Percentiles rank a stretch among this genome's conserved stretches.
phyloP scores from a whole-genome alignment of 2,113 vertebrate species.

The Amblyopsis rosae region DNA sequence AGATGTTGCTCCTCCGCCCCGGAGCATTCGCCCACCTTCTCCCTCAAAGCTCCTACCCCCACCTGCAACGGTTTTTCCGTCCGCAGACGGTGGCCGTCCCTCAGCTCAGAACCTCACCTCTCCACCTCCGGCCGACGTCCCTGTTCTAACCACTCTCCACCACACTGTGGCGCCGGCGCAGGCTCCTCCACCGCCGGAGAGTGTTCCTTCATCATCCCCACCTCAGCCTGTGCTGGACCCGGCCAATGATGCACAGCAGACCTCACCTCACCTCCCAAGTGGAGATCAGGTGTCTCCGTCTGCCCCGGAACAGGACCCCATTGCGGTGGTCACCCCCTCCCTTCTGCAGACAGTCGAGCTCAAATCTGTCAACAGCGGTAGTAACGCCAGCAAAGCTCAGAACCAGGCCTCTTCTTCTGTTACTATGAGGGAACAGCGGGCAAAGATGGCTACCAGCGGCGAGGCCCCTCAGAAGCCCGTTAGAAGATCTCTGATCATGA shows the following conservation, averaged over 20 bases:
- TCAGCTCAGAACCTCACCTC: slow-evolving; percentile 12
- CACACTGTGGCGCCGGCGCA: slow-evolving; percentile 15
- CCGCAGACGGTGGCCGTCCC: slow-evolving; percentile 6
- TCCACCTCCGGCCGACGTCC: slow-evolving; percentile 28
- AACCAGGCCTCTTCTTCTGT: slow-evolving; percentile 38
- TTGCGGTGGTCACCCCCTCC: slow-evolving; percentile 81
- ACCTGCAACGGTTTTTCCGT: neutral
- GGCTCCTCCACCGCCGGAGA: slow-evolving; percentile 17
- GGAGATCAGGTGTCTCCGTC: slow-evolving; percentile 23
- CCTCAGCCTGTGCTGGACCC: neutral
- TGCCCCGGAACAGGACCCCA: slow-evolving; percentile 73
- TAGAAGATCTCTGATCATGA: slow-evolving; percentile 76
- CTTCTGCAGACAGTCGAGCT: slow-evolving; percentile 87
- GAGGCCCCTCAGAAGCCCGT: slow-evolving; percentile 85
- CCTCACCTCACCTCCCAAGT: neutral
- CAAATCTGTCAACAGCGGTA: slow-evolving; percentile 75
- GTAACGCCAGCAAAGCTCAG: slow-evolving; percentile 34
- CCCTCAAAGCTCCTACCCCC: slow-evolving; percentile 26
- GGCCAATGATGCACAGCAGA: neutral
- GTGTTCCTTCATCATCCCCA: neutral
- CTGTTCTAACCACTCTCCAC: neutral
- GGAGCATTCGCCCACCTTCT: slow-evolving; percentile 51
- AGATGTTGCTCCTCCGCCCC: slow-evolving; percentile 17
- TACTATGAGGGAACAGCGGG: slow-evolving; percentile 21
- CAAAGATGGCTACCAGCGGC: slow-evolving; percentile 19